phyloP scores from a whole-genome alignment of 2,113 vertebrate genomes.

The Sterrhoptilus dennistouni region DNA sequence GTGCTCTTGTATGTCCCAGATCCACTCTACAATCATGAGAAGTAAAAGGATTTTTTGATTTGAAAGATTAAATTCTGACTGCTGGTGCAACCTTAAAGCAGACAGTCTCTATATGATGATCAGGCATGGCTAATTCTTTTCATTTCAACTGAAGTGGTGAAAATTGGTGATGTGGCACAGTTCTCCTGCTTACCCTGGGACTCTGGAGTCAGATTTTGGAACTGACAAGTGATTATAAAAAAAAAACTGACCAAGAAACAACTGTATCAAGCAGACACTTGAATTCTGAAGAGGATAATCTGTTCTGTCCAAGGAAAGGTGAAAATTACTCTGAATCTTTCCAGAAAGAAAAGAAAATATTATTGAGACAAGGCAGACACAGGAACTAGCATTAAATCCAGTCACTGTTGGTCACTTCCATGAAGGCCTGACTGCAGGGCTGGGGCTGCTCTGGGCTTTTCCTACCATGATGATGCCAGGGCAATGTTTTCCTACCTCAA shows the following conservation, averaged over 20 bases:
- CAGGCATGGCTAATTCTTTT: not conserved
- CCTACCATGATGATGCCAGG: accelerated
- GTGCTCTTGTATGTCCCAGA: not conserved
- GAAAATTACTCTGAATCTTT: not conserved
- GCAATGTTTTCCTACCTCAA: not conserved
- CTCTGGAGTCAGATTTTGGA: not conserved
- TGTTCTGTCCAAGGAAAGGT: not conserved
- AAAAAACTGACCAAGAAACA: not conserved
- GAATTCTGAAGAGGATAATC: not conserved
- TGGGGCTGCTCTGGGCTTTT: not conserved
- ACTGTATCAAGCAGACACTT: not conserved
- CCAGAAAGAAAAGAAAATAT: not conserved
- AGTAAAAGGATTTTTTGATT: not conserved
- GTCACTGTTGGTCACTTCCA: not conserved
- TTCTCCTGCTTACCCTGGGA: not conserved
- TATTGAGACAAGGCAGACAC: not conserved
- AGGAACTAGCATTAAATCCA: not conserved
- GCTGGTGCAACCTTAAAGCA: not conserved
- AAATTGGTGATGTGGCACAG: accelerated
- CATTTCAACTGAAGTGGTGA: not conserved
- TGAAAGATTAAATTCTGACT: not conserved
- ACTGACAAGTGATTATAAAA: not conserved
- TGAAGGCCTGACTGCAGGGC: not conserved
- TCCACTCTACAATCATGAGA: not conserved
- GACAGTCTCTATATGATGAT: accelerated